Evolutionary conservation across 2,888 invertebrate species (phyloP).

Genomic region (Artemia sinica): DNA sequence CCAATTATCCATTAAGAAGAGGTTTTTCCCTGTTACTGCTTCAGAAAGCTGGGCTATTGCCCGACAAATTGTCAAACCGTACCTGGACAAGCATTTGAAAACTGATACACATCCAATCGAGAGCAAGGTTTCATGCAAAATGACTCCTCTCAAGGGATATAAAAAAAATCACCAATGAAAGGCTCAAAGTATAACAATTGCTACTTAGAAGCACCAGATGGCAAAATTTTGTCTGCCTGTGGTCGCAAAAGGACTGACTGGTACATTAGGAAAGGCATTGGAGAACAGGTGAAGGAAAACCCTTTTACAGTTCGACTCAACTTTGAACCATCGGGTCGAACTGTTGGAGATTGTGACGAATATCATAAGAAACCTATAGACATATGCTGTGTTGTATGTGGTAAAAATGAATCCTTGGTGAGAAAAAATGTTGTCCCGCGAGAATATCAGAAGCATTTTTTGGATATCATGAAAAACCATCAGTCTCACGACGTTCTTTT

Average conservation of each 20-base stretch:
- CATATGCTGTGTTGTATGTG: conserved; percentile 65
- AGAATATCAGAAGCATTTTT: conserved; percentile 60
- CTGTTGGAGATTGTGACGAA: conserved; percentile 47
- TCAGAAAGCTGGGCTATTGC: no score
- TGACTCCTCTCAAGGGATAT: neutral
- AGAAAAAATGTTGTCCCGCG: conserved; percentile 63
- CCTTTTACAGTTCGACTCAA: conserved; percentile 50
- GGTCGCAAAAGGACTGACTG: no score
- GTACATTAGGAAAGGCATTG: no score
- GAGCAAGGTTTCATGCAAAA: no score
- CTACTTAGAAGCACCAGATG: conserved; percentile 55
- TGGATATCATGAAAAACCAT: conserved; percentile 46
- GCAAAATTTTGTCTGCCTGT: conserved; percentile 47
- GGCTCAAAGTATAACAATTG: conserved; percentile 61
- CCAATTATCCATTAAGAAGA: no score
- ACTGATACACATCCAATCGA: neutral
- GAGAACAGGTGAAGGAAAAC: conserved; percentile 33
- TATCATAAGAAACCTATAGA: conserved; percentile 53
- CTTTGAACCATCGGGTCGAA: conserved; percentile 59
- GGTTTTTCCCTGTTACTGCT: no score
- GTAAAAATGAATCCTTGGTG: conserved; percentile 45
- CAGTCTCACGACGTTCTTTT: conserved; percentile 61
- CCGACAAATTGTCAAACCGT: no score
- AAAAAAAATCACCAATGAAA: conserved; percentile 44
- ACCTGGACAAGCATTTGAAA: conserved; percentile 20